Conservation (phyloP, 2,888 invertebrate genomes). For the Drosophila prolongata region DNA sequence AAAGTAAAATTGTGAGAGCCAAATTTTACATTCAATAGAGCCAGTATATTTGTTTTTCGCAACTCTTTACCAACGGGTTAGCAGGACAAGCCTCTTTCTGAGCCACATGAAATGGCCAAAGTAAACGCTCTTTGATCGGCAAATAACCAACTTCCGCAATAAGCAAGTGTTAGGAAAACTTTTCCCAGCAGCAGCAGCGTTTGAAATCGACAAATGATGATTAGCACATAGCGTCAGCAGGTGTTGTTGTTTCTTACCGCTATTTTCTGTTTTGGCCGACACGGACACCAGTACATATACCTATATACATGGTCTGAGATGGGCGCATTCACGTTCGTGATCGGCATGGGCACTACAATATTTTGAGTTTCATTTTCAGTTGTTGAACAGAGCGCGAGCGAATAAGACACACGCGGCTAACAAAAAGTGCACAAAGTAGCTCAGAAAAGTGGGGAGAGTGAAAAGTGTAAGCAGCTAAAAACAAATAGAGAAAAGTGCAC, state of each 20-base stretch:
- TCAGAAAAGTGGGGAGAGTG: conserved; percentile 16
- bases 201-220: conserved; percentile 30
- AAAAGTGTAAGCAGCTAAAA: conserved; percentile 27
- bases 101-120: conserved; percentile 13
- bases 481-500: conserved; percentile 25
- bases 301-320: conserved; percentile 21
- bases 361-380: conserved; percentile 69
- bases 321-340: conserved; percentile 61
- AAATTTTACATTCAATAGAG: background rate
- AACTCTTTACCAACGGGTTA: conserved; percentile 4
- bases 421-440: conserved; percentile 19
- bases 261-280: conserved; percentile 44
- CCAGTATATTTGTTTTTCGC: background rate
- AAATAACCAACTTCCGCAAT: conserved; percentile 49
- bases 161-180: conserved; percentile 35
- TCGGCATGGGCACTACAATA: conserved; percentile 62
- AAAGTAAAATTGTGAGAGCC: background rate
- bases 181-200: conserved; percentile 27
- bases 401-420: conserved; percentile 48
- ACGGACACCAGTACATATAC: conserved; percentile 7
- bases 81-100: conserved; percentile 1
- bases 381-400: conserved; percentile 63
- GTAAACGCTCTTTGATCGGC: conserved; percentile 25
- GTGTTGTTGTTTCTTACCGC: conserved; percentile 15
- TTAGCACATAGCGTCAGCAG: conserved; percentile 64